Conservation (phyloP, 2,888 invertebrate species). For the Eudasyphora cyanicolor region DNA sequence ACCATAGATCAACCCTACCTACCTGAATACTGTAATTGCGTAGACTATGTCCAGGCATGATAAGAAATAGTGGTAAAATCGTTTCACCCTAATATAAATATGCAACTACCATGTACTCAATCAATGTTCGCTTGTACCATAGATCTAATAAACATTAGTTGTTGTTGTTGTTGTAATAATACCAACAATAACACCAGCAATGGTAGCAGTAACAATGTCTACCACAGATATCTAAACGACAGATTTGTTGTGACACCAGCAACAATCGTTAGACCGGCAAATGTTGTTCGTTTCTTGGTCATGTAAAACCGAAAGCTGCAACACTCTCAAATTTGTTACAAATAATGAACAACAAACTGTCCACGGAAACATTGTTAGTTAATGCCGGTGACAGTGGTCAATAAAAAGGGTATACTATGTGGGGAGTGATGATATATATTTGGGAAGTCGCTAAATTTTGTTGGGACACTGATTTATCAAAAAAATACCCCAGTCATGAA, state of each 20-base stretch:
- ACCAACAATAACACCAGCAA: conserved; percentile 30
- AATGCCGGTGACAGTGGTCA: not conserved
- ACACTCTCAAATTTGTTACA: conserved; percentile 40
- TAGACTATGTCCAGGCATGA: too few relatives aligned
- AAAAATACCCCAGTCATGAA: too few relatives aligned
- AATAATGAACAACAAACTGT: conserved; percentile 26
- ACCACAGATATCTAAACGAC: conserved; percentile 20
- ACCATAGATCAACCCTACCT: too few relatives aligned
- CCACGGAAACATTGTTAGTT: conserved; percentile 9
- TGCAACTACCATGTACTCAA: not conserved
- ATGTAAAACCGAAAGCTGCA: conserved; percentile 16
- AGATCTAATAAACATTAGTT: conserved; percentile 19
- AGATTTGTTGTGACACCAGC: conserved; percentile 60
- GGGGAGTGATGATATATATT: too few relatives aligned
- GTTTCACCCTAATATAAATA: not conserved
- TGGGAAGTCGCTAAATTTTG: too few relatives aligned
- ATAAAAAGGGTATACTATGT: too few relatives aligned
- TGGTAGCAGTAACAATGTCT: conserved; percentile 58
- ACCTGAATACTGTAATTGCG: too few relatives aligned
- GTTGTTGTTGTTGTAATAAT: conserved; percentile 18
- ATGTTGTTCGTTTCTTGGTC: conserved; percentile 24
- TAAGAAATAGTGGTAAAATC: too few relatives aligned
- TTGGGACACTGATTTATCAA: too few relatives aligned
- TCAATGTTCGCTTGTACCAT: not conserved
- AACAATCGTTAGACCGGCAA: conserved; percentile 64